A percentile compares a stretch with the other conserved stretches of the same genome.
These are phyloP conservation scores for Bubo bubo DNA, from an alignment of 2,113 vertebrate species.

Conservation along the genomic window DNA sequence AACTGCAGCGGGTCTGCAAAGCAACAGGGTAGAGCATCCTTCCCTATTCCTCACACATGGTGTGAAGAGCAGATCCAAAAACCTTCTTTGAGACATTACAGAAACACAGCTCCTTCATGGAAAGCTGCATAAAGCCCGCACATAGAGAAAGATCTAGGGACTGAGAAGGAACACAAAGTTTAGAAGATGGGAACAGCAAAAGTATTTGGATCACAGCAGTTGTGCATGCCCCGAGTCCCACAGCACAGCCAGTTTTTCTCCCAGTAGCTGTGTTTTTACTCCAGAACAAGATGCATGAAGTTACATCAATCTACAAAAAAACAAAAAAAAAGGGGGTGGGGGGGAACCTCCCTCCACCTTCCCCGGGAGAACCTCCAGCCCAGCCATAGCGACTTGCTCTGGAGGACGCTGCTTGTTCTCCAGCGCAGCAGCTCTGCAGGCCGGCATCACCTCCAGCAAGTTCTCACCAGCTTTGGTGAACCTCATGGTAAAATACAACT, in stretches of 20 bases:
- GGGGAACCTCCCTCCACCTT: background rate
- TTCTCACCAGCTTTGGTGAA: background rate
- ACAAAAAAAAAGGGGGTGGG: too few species aligned
- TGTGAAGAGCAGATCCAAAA: background rate
- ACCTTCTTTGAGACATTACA: background rate
- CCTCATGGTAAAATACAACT: fast-evolving
- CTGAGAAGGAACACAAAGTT: background rate
- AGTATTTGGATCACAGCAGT: background rate
- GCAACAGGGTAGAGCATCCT: background rate
- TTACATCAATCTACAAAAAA: background rate
- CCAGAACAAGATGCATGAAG: fast-evolving
- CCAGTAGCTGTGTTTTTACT: background rate
- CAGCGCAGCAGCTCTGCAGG: fast-evolving
- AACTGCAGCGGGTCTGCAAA: background rate
- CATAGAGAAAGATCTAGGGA: background rate
- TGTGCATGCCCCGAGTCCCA: fast-evolving
- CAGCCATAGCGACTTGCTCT: background rate
- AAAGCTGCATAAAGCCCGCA: background rate
- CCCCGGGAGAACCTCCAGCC: background rate
- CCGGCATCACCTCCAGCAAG: background rate
- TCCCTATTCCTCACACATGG: background rate
- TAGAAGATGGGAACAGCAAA: background rate
- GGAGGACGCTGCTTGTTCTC: background rate
- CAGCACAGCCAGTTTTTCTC: background rate
- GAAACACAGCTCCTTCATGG: background rate